These are phyloP conservation scores for Apis florea DNA, from an alignment of 1,140 invertebrate genomes.

Conservation along the genomic window DNA sequence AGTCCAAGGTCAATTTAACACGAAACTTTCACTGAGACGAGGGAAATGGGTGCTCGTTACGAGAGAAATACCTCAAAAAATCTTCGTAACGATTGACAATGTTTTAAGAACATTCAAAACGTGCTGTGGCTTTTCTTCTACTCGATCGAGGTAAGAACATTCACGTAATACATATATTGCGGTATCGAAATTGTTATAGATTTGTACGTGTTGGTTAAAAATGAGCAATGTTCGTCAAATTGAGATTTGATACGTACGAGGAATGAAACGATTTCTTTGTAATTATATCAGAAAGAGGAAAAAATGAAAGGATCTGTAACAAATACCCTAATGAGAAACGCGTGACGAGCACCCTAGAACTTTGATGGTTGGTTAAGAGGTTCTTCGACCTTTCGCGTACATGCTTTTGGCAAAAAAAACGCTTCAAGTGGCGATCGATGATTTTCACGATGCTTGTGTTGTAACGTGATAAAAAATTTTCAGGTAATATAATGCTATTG, in stretches of 20 bases:
- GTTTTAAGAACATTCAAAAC: neutral
- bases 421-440: constrained; percentile 37
- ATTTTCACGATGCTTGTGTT: neutral
- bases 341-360: constrained; percentile 45
- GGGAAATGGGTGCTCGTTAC: constrained; percentile 24
- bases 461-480: neutral
- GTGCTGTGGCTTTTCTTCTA: neutral
- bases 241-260: too few relatives aligned
- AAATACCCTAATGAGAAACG: constrained; percentile 7
- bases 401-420: constrained; percentile 19
- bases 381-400: constrained; percentile 24
- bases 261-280: too few relatives aligned
- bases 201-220: neutral
- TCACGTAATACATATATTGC: neutral
- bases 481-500: neutral
- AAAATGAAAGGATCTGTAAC: constrained; percentile 17
- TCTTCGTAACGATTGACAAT: constrained; percentile 7
- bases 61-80: neutral
- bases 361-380: constrained; percentile 23
- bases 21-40: constrained; percentile 23
- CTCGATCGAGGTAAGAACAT: constrained; percentile 28
- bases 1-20: too few relatives aligned
- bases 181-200: neutral
- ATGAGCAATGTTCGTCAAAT: neutral
- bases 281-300: neutral